Evolutionary conservation across 1,140 invertebrate genomes (phyloP).

Genomic region (Aphidius ervi): DNA sequence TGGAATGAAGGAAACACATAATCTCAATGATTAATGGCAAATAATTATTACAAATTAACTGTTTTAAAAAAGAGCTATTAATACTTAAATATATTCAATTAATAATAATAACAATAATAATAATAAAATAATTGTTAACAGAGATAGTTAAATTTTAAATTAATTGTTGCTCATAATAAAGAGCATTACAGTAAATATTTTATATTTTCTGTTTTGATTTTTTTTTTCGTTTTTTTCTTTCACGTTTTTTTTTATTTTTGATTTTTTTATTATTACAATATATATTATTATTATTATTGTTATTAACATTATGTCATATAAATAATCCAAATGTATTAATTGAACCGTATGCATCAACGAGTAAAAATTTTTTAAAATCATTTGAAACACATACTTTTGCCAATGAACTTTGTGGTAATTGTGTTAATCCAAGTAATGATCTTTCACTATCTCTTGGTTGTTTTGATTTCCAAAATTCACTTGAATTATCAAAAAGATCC

Average conservation of each 20-base stretch:
- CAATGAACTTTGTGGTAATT: constrained; percentile 35
- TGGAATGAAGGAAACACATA: too few relatives aligned
- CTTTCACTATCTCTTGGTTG: constrained; percentile 29
- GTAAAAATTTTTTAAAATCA: constrained; percentile 46
- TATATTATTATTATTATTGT: not conserved
- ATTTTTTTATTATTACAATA: constrained; percentile 10
- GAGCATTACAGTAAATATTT: too few relatives aligned
- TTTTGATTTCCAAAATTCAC: constrained; percentile 37
- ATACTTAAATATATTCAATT: too few relatives aligned
- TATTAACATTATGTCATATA: not conserved
- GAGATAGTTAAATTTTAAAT: too few relatives aligned
- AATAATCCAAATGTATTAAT: constrained; percentile 35
- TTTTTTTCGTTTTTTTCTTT: not conserved
- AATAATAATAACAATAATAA: too few relatives aligned
- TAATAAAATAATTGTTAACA: too few relatives aligned
- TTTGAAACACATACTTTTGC: constrained; percentile 41
- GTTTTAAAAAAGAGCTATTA: too few relatives aligned
- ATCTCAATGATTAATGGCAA: too few relatives aligned
- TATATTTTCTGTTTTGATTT: too few relatives aligned
- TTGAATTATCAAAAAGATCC: not conserved
- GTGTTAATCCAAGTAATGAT: constrained; percentile 37
- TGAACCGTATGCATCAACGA: constrained; percentile 43
- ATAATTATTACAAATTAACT: too few relatives aligned
- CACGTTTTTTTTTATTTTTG: constrained; percentile 1
- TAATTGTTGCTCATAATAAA: too few relatives aligned